phyloP scores from a whole-genome alignment of 1,140 invertebrate genomes.

The Cotesia chilonis region DNA sequence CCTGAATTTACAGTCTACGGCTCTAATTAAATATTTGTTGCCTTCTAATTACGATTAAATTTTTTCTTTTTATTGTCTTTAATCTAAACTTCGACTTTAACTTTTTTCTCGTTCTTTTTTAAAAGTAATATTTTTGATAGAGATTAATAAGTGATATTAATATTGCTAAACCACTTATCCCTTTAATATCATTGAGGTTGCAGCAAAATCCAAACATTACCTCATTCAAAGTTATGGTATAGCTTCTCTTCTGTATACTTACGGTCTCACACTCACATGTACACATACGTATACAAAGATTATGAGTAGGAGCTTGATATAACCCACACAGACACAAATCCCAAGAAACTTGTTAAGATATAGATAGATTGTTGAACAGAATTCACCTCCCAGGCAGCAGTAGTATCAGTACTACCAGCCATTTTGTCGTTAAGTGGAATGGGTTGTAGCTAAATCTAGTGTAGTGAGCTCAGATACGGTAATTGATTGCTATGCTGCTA shows the following conservation, averaged over 20 bases:
- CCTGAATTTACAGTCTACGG: neutral
- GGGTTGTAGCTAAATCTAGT: neutral
- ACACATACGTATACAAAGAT: too few species aligned
- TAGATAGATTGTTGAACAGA: slow-evolving; percentile 11
- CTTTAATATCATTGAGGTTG: too few species aligned
- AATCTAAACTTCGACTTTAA: too few species aligned
- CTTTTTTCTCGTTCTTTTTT: neutral
- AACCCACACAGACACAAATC: slow-evolving; percentile 9
- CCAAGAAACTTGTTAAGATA: slow-evolving; percentile 16
- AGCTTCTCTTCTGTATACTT: neutral
- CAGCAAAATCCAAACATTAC: slow-evolving; percentile 12
- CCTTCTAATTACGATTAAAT: slow-evolving; percentile 3
- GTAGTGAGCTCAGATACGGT: slow-evolving; percentile 3
- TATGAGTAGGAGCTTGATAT: too few species aligned
- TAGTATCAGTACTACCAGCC: neutral
- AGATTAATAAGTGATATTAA: too few species aligned
- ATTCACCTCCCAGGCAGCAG: neutral
- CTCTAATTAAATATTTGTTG: slow-evolving; percentile 22
- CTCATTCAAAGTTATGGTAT: slow-evolving; percentile 6
- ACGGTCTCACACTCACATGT: too few species aligned
- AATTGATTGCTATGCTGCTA: slow-evolving; percentile 12
- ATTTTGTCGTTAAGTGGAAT: neutral
- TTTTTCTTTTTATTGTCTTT: neutral
- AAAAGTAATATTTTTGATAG: too few species aligned
- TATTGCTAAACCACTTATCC: too few species aligned